Evolutionary conservation across 2,888 invertebrate genomes (phyloP), one percentile per base, ranked within the genome.

Genomic region (Drosophila paranaensis): DNA sequence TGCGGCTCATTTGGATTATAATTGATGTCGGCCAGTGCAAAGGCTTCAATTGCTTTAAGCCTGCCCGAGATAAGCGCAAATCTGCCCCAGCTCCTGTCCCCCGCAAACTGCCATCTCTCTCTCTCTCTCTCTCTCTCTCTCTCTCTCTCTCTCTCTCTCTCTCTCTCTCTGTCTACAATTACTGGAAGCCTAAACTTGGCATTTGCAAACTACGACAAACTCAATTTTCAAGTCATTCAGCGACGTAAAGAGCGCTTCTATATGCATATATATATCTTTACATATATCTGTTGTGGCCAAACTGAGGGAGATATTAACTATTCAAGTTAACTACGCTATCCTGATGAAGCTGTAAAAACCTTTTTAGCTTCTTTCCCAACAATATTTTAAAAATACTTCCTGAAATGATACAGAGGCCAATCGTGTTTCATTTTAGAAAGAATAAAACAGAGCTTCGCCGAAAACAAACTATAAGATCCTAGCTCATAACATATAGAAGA

Each of bases 1-100:
- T 84, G 79, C 81, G 87, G 74, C 84, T 84, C 84, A 84, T 83
- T 84, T 86, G 84, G 84, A 84, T 84, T 88, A 84, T 84, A 84
- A 88, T 84, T 84, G 89, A 84, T 88, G 89, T 81, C 71, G 64
- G 37, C 54, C 50, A 51, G 35, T 11, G 27, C 43, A 68, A 35
- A 54, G 58, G 56, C 75, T 72, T 71, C 74, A 74, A 80, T 82
- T 82, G 69, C 76, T 79, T 65, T 75, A 77, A 78, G 77, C 79
- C 60, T 27, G 51, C 50, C 58, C 66, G 64, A 72, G 67, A 71
- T 79, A 88, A 83, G 88, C 86, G 76, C 68, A 80, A 77, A 80
- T 85, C 74, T 71, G 45, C 8, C 5, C 5, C 20, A 20, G 20
- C 20, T 20, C 20, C 20, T 27, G 43, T 25, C 30, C 56, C 51